Evolutionary conservation across 2,113 vertebrate genomes (phyloP).

Genomic region (Ptilonorhynchus violaceus): DNA sequence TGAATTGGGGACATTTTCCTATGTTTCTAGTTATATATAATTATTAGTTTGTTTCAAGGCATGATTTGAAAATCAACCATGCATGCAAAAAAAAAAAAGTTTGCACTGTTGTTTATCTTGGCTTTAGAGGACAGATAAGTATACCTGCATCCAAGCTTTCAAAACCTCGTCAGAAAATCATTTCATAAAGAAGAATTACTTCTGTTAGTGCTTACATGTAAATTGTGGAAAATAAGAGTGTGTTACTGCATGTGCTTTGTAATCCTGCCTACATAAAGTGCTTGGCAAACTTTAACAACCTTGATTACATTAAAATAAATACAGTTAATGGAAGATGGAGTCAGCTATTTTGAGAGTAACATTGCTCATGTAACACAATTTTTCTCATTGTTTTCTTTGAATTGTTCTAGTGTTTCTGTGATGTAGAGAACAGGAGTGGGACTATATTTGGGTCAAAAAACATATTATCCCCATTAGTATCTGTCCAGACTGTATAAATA

Average conservation of each 20-base stretch:
- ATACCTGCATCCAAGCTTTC: background rate
- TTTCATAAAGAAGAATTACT: background rate
- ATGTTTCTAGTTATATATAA: background rate
- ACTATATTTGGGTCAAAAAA: background rate
- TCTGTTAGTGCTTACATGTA: background rate
- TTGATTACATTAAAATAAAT: background rate
- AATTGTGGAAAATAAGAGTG: background rate
- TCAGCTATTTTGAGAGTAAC: background rate
- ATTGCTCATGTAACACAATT: background rate
- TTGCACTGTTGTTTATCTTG: background rate
- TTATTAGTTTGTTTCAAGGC: conserved; percentile 7
- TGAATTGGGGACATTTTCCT: background rate
- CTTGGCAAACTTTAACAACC: background rate
- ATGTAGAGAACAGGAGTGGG: background rate
- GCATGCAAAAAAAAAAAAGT: background rate
- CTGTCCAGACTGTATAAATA: background rate
- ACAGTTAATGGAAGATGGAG: background rate
- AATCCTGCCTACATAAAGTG: background rate
- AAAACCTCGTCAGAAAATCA: background rate
- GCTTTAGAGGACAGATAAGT: conserved; percentile 6
- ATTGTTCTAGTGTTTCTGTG: background rate
- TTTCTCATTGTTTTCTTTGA: background rate
- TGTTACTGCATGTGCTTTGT: background rate
- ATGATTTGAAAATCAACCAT: conserved; percentile 3
- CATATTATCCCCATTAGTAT: background rate